Percentiles rank a stretch among this genome's conserved stretches.
Evolutionary conservation across 2,113 vertebrate species (phyloP).

Genomic region (Suncus etruscus): DNA sequence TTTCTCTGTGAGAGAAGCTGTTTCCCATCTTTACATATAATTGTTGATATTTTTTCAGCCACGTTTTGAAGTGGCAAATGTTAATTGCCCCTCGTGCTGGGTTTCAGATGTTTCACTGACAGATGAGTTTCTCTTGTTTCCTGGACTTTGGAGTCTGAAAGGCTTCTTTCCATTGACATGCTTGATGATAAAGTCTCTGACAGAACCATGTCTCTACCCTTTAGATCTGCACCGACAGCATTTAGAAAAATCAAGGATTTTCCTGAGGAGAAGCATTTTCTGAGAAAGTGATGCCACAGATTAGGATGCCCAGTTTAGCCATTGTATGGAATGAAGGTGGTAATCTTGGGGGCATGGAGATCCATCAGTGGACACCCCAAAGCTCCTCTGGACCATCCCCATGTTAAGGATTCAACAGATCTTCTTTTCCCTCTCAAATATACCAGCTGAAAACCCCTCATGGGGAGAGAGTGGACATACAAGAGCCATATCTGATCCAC

Average conservation of each 20-base stretch:
- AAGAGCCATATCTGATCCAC: too few species aligned
- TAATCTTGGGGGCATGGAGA: too few species aligned
- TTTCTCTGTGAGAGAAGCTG: constrained; percentile 32
- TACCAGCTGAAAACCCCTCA: too few species aligned
- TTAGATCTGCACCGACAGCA: background rate
- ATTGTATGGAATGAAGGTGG: too few species aligned
- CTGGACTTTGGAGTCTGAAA: constrained; percentile 35
- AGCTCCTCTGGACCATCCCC: too few species aligned
- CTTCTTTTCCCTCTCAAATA: too few species aligned
- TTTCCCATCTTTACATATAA: constrained; percentile 66
- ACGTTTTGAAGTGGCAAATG: constrained; percentile 53
- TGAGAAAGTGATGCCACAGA: background rate
- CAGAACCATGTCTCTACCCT: background rate
- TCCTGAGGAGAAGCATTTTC: background rate
- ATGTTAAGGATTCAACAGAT: too few species aligned
- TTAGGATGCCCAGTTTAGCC: background rate
- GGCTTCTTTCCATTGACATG: background rate
- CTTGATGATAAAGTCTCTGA: constrained; percentile 25
- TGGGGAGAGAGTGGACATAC: too few species aligned
- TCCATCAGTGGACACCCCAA: too few species aligned
- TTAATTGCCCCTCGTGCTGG: background rate
- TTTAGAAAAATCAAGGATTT: background rate
- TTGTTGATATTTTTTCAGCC: constrained; percentile 46
- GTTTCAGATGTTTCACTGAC: constrained; percentile 22
- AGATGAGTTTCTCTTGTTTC: constrained; percentile 43